Base-by-base conservation (phyloP, 2,113 vertebrate species). In the Microtus oregoni region DNA sequence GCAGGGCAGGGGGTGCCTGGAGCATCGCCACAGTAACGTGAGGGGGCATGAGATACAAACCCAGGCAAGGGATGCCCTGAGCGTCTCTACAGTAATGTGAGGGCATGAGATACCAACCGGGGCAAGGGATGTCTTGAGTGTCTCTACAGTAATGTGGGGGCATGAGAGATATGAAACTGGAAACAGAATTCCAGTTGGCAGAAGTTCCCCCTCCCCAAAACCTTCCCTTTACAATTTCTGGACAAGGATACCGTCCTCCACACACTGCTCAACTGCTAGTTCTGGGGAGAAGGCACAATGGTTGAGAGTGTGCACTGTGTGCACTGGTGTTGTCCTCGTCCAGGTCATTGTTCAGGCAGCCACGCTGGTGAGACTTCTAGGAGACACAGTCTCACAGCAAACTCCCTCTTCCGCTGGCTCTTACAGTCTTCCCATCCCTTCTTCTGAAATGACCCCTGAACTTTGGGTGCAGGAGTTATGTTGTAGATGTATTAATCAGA, bases 81-180 rank as follows among this genome's bases (percentile, higher is more conserved):
- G 52, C 52, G 2, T 55, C 52, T 55, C 52, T 55, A 55, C 52
- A 14, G 13, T 52, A 52, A 52, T 14, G 52, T 52, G 52, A 14
- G 52, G 52, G 52, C 14, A 14, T 52, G 50, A 52, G 50, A 52
- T 52, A 52, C 50, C 10, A 52, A 15, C 52, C 52, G 0, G 4
- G 14, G 4, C 52, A 55, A 55, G 52, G 14, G 52, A 17, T 55
- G 52, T 0, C 14, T 0, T 55, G 52, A 55, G 52, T 4, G 0
- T 55, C 52, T 55, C 52, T 5, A 55, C 52, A 52, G 52, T 52
- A 52, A 52, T 3, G 52, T 15, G 52, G 13, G 52, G 52, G 13
- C 52, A 8, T 8, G 35, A 22, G 32, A 24, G 19, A 55, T 50
- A 11, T 20, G 70, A 72, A 72, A 8, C 70, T n/a, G 70, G 68